Percentiles rank a stretch among this genome's conserved stretches.
These are phyloP conservation scores for Halictus ligatus DNA, from an alignment of 2,888 invertebrate species.

Conservation along the genomic window DNA sequence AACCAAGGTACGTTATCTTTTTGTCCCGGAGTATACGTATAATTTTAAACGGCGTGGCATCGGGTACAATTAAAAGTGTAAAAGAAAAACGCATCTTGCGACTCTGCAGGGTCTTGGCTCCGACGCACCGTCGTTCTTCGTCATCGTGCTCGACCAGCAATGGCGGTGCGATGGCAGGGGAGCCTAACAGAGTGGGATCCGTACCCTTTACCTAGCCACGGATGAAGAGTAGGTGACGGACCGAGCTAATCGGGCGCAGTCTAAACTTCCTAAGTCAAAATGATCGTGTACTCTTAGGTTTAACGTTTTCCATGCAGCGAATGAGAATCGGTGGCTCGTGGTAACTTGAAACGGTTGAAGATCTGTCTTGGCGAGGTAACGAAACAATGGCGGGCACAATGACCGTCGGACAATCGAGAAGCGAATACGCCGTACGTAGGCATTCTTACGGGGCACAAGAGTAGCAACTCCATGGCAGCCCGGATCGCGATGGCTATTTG, in stretches of 20 bases:
- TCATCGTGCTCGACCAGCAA: too few relatives aligned
- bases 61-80: too few relatives aligned
- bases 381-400: neutral
- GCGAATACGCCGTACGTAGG: neutral
- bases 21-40: neutral
- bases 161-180: too few relatives aligned
- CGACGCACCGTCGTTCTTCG: too few relatives aligned
- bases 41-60: conserved; percentile 26
- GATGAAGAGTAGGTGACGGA: too few relatives aligned
- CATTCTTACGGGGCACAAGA: neutral
- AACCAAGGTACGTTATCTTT: neutral
- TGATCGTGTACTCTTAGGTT: neutral
- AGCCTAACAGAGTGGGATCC: too few relatives aligned
- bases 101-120: too few relatives aligned
- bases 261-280: neutral
- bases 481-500: conserved; percentile 24
- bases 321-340: neutral
- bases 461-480: conserved; percentile 10
- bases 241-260: too few relatives aligned
- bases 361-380: neutral
- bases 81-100: too few relatives aligned
- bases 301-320: neutral
- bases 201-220: too few relatives aligned
- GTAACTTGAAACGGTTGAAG: neutral
- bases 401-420: neutral